phyloP scores from a whole-genome alignment of 2,113 vertebrate genomes.

The Prolemur simus region DNA sequence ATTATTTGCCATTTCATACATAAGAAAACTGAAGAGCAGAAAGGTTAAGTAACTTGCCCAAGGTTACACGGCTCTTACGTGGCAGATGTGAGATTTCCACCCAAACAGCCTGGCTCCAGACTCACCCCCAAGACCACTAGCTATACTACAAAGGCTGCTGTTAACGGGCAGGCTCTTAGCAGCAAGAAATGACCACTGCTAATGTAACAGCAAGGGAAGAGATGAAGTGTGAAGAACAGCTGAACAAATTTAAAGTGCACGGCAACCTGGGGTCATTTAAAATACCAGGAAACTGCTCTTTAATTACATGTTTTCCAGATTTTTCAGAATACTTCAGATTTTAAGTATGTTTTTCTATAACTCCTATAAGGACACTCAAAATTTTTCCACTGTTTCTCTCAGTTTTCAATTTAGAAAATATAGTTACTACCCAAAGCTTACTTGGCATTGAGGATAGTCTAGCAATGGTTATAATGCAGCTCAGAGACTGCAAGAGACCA shows the following conservation, averaged over 20 bases:
- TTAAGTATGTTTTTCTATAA: conserved; percentile 5
- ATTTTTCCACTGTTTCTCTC: background rate
- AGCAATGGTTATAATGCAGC: background rate
- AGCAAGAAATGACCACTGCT: background rate
- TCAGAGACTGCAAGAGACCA: background rate
- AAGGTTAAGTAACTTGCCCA: background rate
- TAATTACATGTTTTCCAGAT: background rate
- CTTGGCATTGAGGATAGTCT: background rate
- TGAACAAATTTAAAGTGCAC: background rate
- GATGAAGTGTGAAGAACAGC: background rate
- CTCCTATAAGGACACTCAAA: background rate
- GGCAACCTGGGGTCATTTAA: background rate
- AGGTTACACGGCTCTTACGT: background rate
- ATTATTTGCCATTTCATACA: background rate
- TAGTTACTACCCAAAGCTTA: background rate
- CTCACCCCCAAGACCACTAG: background rate
- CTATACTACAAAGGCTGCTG: background rate
- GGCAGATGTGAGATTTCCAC: background rate
- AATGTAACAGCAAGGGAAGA: background rate
- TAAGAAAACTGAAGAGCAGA: background rate
- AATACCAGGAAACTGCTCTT: background rate
- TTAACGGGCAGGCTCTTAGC: background rate
- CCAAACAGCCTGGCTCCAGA: background rate
- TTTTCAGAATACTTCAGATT: conserved; percentile 9
- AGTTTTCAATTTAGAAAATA: background rate